Conservation (phyloP, 2,797 vertebrate genomes). For the Melanotaenia nigrans region DNA sequence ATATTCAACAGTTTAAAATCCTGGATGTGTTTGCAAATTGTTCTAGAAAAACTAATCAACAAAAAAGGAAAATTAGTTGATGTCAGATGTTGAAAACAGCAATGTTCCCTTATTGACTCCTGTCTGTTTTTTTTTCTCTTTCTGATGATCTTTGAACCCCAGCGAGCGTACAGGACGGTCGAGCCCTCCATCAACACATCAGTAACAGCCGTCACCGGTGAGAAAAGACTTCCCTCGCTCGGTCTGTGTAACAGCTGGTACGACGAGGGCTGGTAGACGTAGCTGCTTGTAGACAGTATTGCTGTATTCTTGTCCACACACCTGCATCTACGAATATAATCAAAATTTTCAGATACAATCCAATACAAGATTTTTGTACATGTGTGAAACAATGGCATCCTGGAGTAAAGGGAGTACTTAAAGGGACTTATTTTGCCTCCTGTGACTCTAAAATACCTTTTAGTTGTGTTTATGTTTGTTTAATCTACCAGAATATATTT, state of each 20-base stretch:
- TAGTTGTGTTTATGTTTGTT: neutral
- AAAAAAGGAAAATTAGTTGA: neutral
- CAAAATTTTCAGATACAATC: neutral
- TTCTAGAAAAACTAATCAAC: neutral
- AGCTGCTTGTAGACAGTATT: no score
- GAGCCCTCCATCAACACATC: slow-evolving; percentile 84
- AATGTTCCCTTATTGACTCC: neutral
- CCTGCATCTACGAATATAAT: neutral
- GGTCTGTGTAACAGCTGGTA: neutral
- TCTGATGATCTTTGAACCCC: slow-evolving; percentile 32
- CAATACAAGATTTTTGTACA: neutral
- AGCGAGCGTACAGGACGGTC: slow-evolving; percentile 84
- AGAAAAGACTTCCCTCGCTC: slow-evolving; percentile 14
- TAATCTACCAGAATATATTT: neutral
- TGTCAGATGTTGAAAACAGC: neutral
- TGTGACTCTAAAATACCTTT: neutral
- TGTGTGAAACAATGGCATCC: neutral
- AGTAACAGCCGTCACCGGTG: slow-evolving; percentile 84
- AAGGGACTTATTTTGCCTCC: neutral
- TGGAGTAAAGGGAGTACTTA: neutral
- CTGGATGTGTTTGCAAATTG: neutral
- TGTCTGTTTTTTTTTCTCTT: slow-evolving; percentile 8
- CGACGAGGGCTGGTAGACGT: neutral
- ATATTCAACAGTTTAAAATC: neutral
- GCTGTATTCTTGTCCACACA: no score